phyloP scores from a whole-genome alignment of 2,113 vertebrate species.

The Chaetodon auriga region DNA sequence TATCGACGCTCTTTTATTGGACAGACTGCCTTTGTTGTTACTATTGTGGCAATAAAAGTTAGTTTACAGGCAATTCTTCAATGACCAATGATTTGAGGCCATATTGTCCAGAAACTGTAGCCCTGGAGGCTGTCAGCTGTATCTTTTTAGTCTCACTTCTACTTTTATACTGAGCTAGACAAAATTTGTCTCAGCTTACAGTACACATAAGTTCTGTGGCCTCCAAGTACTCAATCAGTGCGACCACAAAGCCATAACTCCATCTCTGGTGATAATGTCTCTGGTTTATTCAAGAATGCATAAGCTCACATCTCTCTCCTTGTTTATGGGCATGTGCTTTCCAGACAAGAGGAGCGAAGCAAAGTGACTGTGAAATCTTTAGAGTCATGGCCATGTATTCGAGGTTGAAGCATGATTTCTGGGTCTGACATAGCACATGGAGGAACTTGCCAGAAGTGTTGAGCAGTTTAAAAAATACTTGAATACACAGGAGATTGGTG shows the following conservation, averaged over 20 bases:
- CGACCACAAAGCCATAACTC: constrained; percentile 65
- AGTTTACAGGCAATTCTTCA: constrained; percentile 56
- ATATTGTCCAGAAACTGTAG: constrained; percentile 50
- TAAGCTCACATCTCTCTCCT: constrained; percentile 38
- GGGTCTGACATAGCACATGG: background rate
- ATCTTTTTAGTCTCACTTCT: constrained; percentile 58
- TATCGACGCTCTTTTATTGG: constrained; percentile 24
- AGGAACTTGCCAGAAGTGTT: background rate
- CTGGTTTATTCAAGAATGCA: constrained; percentile 65
- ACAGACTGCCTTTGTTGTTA: constrained; percentile 39
- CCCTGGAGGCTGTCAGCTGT: constrained; percentile 58
- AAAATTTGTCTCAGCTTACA: constrained; percentile 68
- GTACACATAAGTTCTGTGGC: constrained; percentile 68
- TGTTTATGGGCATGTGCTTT: constrained; percentile 35
- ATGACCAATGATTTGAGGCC: constrained; percentile 53
- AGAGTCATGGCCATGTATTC: background rate
- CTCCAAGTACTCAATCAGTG: constrained; percentile 66
- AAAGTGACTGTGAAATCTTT: constrained; percentile 44
- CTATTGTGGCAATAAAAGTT: constrained; percentile 46
- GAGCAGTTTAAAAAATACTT: background rate
- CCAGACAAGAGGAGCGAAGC: constrained; percentile 29
- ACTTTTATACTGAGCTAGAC: constrained; percentile 62
- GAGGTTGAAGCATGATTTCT: constrained; percentile 7
- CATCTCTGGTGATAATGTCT: constrained; percentile 73
- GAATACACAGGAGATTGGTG: background rate